Evolutionary conservation across 2,797 vertebrate species (phyloP).

Genomic region (Yasuhikotakia modesta): DNA sequence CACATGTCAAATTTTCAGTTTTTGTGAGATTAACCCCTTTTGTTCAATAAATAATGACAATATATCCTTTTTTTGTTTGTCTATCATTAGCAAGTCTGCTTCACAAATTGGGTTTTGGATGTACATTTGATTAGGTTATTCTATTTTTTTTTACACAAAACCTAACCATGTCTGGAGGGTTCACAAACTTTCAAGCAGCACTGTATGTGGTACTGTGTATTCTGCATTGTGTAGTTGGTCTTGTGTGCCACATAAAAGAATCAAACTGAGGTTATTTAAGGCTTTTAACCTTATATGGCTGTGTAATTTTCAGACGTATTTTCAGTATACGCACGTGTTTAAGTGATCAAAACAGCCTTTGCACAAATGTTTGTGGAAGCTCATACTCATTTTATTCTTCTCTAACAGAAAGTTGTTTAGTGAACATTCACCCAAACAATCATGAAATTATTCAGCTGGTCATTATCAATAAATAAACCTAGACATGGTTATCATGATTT

Average conservation of each 20-base stretch:
- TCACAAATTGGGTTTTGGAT: no score
- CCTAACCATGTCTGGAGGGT: no score
- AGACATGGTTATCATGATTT: background rate
- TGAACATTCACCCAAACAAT: background rate
- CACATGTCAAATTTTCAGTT: no score
- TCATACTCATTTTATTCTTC: conserved; percentile 1
- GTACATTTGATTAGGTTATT: no score
- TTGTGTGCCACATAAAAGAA: background rate
- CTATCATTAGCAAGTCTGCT: no score
- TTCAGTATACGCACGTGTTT: background rate
- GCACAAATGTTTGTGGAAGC: background rate
- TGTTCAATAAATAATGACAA: no score
- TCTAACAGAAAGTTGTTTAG: background rate
- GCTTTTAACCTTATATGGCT: conserved; percentile 18
- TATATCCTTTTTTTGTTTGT: no score
- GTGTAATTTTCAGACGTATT: background rate
- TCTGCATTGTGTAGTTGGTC: background rate
- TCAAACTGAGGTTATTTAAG: conserved; percentile 2
- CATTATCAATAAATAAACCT: background rate
- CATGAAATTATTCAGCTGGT: background rate
- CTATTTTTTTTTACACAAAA: no score
- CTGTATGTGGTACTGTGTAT: background rate
- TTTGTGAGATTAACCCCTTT: no score
- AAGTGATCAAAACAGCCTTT: background rate
- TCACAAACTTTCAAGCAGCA: no score